These are phyloP conservation scores for Euura saliciscinereae DNA, from an alignment of 1,140 invertebrate species.

Conservation along the genomic window DNA sequence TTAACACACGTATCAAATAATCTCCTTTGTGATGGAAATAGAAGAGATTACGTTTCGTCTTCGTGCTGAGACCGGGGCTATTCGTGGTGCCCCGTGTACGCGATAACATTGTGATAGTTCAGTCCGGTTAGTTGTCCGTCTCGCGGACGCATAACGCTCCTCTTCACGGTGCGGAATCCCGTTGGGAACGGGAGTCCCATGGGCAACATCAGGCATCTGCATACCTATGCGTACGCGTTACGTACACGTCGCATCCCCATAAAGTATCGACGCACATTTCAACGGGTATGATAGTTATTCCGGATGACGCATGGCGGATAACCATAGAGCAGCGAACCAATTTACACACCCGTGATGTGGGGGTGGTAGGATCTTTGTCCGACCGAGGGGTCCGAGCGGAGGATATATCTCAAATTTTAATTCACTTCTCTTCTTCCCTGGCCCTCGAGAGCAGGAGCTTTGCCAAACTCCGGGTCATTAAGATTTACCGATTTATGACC, in stretches of 20 bases:
- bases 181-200: not conserved
- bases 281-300: not conserved
- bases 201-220: not conserved
- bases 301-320: not conserved
- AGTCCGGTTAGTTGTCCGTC: not conserved
- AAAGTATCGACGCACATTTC: not conserved
- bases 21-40: constrained; percentile 2
- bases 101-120: not conserved
- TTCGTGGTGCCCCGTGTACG: not conserved
- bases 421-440: not conserved
- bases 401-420: not conserved
- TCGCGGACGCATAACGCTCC: not conserved
- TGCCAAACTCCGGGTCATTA: no score
- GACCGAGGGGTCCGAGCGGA: not conserved
- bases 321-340: not conserved
- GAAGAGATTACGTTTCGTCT: constrained; percentile 7
- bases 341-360: not conserved
- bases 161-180: not conserved
- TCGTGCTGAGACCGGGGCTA: not conserved
- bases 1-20: constrained; percentile 6
- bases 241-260: not conserved
- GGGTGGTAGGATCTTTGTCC: not conserved
- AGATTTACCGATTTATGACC: no score
- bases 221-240: not conserved
- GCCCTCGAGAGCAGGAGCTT: no score